phyloP scores from a whole-genome alignment of 2,888 invertebrate genomes.

The Thereva unica region DNA sequence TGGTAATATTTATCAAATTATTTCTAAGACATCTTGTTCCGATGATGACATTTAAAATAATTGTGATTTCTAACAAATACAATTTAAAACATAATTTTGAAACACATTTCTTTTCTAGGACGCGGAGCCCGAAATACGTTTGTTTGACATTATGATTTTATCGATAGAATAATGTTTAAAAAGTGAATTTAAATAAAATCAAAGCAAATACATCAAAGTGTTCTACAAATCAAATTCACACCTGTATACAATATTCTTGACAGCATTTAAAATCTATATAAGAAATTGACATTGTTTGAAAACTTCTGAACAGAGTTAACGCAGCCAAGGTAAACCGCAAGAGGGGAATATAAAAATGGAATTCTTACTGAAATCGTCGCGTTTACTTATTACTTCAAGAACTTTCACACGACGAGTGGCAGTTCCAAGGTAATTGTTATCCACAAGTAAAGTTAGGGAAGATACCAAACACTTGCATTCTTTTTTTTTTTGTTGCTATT shows the following conservation, averaged over 20 bases:
- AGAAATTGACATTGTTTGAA: too few species aligned
- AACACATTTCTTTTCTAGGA: slow-evolving; percentile 50
- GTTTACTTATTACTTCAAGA: slow-evolving; percentile 55
- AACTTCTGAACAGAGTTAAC: too few species aligned
- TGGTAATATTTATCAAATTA: too few species aligned
- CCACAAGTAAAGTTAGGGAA: slow-evolving; percentile 1
- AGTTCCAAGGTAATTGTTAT: slow-evolving; percentile 56
- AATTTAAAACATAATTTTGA: too few species aligned
- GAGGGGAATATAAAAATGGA: slow-evolving; percentile 50
- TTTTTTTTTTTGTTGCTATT: too few species aligned
- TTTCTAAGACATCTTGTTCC: too few species aligned
- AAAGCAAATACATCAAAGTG: too few species aligned
- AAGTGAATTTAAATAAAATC: slow-evolving; percentile 8
- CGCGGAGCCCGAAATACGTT: slow-evolving; percentile 52
- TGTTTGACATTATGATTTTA: slow-evolving; percentile 55
- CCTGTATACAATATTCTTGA: too few species aligned
- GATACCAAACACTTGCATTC: slow-evolving; percentile 10
- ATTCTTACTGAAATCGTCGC: slow-evolving; percentile 56
- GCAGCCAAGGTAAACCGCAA: background rate
- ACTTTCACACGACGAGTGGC: slow-evolving; percentile 56
- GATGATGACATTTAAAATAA: too few species aligned
- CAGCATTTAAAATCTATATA: too few species aligned
- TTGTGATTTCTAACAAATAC: too few species aligned
- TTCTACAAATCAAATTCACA: too few species aligned
- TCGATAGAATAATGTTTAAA: slow-evolving; percentile 46